Conservation (phyloP, 2,113 vertebrate species). For the Tretioscincus oriximinensis region DNA sequence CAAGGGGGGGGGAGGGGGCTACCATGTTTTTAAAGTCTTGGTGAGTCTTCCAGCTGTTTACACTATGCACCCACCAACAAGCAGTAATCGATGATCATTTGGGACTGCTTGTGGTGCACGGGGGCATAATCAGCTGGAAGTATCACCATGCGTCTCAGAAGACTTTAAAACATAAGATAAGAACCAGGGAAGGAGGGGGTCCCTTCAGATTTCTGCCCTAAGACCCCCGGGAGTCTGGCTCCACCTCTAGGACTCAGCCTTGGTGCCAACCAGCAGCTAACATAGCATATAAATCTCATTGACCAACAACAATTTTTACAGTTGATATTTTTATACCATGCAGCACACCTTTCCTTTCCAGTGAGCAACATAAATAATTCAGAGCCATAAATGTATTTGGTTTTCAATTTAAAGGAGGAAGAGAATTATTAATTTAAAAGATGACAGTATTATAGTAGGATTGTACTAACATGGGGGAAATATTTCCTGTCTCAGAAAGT, state of each 20-base stretch:
- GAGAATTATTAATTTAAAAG: slow-evolving; percentile 37
- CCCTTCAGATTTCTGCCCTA: not conserved
- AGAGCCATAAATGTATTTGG: slow-evolving; percentile 38
- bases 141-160: no score
- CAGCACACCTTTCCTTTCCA: slow-evolving; percentile 9
- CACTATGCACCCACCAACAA: no score
- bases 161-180: no score
- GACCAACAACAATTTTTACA: not conserved
- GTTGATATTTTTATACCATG: not conserved
- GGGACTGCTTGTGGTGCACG: no score
- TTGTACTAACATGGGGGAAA: slow-evolving; percentile 21
- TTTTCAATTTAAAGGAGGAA: slow-evolving; percentile 47
- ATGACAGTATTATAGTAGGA: slow-evolving; percentile 8
- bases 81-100: no score
- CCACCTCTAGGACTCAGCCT: not conserved
- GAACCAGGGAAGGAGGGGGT: not conserved
- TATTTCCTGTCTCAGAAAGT: slow-evolving; percentile 20
- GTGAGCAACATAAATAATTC: slow-evolving; percentile 29
- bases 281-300: not conserved
- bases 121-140: no score
- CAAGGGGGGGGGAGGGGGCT: no score
- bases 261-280: not conserved
- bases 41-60: no score
- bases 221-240: no score
- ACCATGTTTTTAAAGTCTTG: no score